phyloP scores from a whole-genome alignment of 2,888 invertebrate genomes.

The Aleiodes alternator region DNA sequence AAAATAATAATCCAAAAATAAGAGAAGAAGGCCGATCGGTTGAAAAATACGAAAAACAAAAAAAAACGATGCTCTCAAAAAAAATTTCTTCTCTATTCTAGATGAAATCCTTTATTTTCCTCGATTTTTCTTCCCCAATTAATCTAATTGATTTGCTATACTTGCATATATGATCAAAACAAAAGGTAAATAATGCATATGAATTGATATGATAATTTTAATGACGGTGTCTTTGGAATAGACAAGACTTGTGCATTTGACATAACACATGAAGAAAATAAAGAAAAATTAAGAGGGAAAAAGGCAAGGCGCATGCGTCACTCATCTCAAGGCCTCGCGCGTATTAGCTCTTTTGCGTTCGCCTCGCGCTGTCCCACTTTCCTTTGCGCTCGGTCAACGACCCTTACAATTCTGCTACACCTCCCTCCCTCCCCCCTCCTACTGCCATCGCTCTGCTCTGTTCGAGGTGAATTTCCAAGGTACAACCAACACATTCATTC shows the following conservation, averaged over 20 bases:
- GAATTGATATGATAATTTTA: background rate
- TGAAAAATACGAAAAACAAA: background rate
- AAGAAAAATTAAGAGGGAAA: slow-evolving; percentile 52
- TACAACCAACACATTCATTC: slow-evolving; percentile 55
- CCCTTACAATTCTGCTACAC: slow-evolving; percentile 57
- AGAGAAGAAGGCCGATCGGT: no score
- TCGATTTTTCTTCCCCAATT: no score
- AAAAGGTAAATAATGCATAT: no score
- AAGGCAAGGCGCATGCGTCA: slow-evolving; percentile 68
- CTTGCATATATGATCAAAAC: background rate
- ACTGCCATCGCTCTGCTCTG: slow-evolving; percentile 52
- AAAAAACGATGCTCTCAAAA: background rate
- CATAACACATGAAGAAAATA: slow-evolving; percentile 21
- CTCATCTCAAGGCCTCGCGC: slow-evolving; percentile 72
- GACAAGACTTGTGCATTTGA: slow-evolving; percentile 44
- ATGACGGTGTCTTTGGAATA: slow-evolving; percentile 17
- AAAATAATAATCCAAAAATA: no score
- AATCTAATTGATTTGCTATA: no score
- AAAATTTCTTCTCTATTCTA: background rate
- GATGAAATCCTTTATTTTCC: background rate
- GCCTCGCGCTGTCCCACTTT: slow-evolving; percentile 73
- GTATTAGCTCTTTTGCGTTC: slow-evolving; percentile 71
- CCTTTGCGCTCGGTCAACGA: slow-evolving; percentile 74
- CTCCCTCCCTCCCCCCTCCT: slow-evolving; percentile 39
- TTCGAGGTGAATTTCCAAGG: slow-evolving; percentile 72